These are phyloP conservation scores for Chrysomela aeneicollis DNA, from an alignment of 2,888 invertebrate genomes.

Conservation along the genomic window DNA sequence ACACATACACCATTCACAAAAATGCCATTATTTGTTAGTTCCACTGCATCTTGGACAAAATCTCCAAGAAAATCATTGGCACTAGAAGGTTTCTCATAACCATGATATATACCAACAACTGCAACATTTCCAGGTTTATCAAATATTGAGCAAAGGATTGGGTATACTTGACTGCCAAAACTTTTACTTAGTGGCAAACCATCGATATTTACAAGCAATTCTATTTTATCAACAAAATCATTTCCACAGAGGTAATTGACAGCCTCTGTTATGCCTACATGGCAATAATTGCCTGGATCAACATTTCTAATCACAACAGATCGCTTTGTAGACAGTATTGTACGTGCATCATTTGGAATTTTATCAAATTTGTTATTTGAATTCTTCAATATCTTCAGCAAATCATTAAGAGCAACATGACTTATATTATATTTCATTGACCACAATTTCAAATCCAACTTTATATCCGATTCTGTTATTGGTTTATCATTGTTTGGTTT, in stretches of 20 bases:
- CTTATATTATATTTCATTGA: constrained; percentile 11
- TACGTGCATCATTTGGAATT: constrained; percentile 10
- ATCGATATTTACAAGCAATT: constrained; percentile 16
- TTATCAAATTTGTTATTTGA: neutral
- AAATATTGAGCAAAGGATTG: constrained; percentile 14
- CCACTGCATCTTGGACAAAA: constrained; percentile 14
- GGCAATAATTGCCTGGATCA: constrained; percentile 11
- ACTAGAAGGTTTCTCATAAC: constrained; percentile 15
- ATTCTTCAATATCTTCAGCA: constrained; percentile 3
- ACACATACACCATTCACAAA: neutral
- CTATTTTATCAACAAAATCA: neutral
- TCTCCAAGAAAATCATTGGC: constrained; percentile 14
- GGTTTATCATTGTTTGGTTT: neutral
- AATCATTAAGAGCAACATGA: constrained; percentile 7
- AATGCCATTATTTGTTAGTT: constrained; percentile 19
- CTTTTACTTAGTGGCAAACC: constrained; percentile 14
- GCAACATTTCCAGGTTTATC: constrained; percentile 5
- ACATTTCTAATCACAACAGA: neutral
- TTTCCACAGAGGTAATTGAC: neutral
- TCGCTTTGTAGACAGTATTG: constrained; percentile 5
- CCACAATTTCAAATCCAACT: constrained; percentile 5
- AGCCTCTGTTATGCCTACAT: constrained; percentile 7
- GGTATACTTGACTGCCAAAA: constrained; percentile 13
- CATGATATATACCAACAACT: constrained; percentile 15
- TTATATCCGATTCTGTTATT: neutral